These are phyloP conservation scores for Calameuta filiformis DNA, from an alignment of 2,888 invertebrate genomes.

Conservation along the genomic window DNA sequence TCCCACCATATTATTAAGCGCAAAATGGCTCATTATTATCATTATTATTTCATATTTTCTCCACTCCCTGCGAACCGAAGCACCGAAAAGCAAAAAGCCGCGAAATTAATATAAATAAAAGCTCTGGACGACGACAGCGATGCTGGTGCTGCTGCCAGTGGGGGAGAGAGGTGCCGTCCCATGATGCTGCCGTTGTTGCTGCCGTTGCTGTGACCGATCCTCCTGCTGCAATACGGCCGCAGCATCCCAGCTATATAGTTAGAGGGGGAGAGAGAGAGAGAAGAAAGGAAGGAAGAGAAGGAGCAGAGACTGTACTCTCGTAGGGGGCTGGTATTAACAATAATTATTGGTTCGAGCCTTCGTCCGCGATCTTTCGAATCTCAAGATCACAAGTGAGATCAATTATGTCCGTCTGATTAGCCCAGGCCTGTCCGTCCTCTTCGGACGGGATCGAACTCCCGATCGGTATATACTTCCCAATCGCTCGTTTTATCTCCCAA, in stretches of 20 bases:
- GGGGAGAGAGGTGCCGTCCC: background rate
- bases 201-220: background rate
- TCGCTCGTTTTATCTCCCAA: conserved; percentile 1
- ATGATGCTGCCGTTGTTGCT: background rate
- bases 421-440: conserved; percentile 38
- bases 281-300: conserved; percentile 21
- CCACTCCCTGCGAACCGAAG: conserved; percentile 44
- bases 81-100: conserved; percentile 55
- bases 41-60: conserved; percentile 62
- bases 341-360: conserved; percentile 65
- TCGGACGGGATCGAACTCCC: background rate
- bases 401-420: conserved; percentile 65
- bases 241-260: conserved; percentile 7
- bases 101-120: conserved; percentile 63
- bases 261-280: background rate
- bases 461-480: background rate
- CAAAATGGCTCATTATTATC: conserved; percentile 64
- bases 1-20: conserved; percentile 62
- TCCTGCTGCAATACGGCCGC: conserved; percentile 15
- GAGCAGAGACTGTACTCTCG: conserved; percentile 17
- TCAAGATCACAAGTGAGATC: conserved; percentile 66
- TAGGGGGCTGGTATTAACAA: conserved; percentile 58
- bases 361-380: conserved; percentile 64
- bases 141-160: background rate
- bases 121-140: conserved; percentile 34